A percentile compares a stretch with the other conserved stretches of the same genome.
Evolutionary conservation across 2,797 vertebrate species (phyloP).

Genomic region (Lagocephalus sceleratus): DNA sequence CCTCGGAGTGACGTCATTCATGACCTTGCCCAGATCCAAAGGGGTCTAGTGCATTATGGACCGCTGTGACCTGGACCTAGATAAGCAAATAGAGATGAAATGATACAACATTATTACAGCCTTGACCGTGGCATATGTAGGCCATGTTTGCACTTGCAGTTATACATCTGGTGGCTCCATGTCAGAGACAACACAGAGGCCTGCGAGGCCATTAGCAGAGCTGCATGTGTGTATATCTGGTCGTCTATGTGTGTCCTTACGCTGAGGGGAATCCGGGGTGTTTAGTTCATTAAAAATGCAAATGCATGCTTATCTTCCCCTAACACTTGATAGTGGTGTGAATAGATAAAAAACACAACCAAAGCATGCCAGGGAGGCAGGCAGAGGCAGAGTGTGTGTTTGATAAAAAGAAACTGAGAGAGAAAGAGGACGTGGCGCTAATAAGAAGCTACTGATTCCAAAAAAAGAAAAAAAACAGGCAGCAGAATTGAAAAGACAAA

Average conservation of each 20-base stretch:
- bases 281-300: conserved; percentile 77
- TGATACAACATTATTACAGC: background rate
- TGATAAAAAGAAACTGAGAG: conserved; percentile 26
- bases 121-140: conserved; percentile 1
- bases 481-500: conserved; percentile 15
- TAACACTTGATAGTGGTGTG: conserved; percentile 80
- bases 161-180: conserved; percentile 66
- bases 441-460: conserved; percentile 18
- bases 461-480: conserved; percentile 13
- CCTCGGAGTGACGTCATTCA: no score
- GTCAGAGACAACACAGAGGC: conserved; percentile 54
- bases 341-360: conserved; percentile 73
- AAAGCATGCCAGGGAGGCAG: conserved; percentile 56
- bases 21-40: no score
- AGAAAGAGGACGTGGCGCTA: conserved; percentile 34
- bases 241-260: conserved; percentile 36
- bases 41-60: no score
- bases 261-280: conserved; percentile 55
- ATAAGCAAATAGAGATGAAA: no score
- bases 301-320: conserved; percentile 81
- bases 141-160: conserved; percentile 54
- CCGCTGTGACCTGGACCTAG: no score
- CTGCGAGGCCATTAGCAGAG: conserved; percentile 44
- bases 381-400: conserved; percentile 20
- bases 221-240: conserved; percentile 3